Percentiles rank a stretch among this genome's conserved stretches.
Evolutionary conservation across 2,113 vertebrate species (phyloP).

Genomic region (Paracanthobrama guichenoti): DNA sequence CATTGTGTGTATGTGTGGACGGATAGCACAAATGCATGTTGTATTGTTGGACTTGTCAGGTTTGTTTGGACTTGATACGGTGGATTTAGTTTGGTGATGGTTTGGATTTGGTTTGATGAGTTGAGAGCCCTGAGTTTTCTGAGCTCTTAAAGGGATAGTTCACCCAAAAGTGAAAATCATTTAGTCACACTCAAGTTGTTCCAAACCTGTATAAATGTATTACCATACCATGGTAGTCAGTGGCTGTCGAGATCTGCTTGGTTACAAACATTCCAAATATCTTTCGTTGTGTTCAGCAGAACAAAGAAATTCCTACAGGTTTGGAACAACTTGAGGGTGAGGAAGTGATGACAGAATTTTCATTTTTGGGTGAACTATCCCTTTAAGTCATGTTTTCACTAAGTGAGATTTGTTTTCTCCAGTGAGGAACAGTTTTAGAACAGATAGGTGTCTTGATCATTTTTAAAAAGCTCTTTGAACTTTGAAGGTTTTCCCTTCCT

Average conservation of each 20-base stretch:
- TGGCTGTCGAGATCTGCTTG: too few species aligned
- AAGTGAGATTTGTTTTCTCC: neutral
- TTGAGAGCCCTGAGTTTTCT: neutral
- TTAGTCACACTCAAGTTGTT: too few species aligned
- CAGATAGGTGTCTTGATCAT: neutral
- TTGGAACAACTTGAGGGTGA: too few species aligned
- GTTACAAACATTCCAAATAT: too few species aligned
- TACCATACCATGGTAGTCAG: too few species aligned
- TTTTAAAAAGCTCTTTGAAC: constrained; percentile 4
- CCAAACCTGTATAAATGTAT: too few species aligned
- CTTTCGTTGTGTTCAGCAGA: too few species aligned
- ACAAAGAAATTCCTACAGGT: too few species aligned
- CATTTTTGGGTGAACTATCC: too few species aligned
- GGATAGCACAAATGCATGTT: constrained; percentile 11
- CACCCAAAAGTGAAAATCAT: too few species aligned
- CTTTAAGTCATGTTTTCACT: neutral
- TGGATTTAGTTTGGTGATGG: neutral
- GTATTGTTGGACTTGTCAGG: neutral
- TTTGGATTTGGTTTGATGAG: constrained; percentile 8
- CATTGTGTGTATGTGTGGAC: constrained; percentile 1
- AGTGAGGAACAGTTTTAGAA: neutral
- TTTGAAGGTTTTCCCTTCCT: neutral
- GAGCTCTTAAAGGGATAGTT: neutral
- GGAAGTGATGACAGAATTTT: too few species aligned
- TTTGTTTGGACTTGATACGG: neutral